Percentiles rank a stretch among this genome's conserved stretches.
Evolutionary conservation across 35 echinoderm and acorn worm species (phyloP).

Genomic region (Anneissia japonica): DNA sequence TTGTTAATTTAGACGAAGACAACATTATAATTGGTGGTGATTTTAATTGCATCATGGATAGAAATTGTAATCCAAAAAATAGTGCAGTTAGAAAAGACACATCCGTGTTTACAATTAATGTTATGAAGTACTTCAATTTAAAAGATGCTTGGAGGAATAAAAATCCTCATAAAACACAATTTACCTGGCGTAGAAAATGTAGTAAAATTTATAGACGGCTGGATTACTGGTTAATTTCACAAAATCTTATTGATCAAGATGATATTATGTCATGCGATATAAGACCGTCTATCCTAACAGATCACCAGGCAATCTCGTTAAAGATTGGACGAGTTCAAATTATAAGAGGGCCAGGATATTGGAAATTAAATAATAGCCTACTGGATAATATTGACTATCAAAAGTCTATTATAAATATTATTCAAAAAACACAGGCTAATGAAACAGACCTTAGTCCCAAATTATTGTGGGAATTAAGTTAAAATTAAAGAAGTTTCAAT

Average conservation of each 20-base stretch:
- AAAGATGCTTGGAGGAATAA: too few relatives aligned
- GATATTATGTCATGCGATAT: neutral
- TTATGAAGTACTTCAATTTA: too few relatives aligned
- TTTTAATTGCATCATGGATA: too few relatives aligned
- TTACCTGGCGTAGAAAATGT: too few relatives aligned
- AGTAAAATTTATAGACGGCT: neutral
- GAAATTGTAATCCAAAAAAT: too few relatives aligned
- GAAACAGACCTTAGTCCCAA: neutral
- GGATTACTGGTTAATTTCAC: neutral
- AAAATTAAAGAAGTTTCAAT: neutral
- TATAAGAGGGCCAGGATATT: neutral
- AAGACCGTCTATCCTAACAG: neutral
- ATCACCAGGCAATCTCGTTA: neutral
- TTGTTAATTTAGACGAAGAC: too few relatives aligned
- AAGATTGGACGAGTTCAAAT: neutral
- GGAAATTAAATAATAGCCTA: neutral
- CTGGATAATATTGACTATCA: neutral
- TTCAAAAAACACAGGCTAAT: neutral
- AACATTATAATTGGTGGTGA: too few relatives aligned
- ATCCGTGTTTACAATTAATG: too few relatives aligned
- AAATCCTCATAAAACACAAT: too few relatives aligned
- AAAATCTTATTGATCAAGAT: neutral
- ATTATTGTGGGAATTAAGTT: neutral
- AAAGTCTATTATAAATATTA: neutral
- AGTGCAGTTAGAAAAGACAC: too few relatives aligned